phyloP scores from a whole-genome alignment of 2,113 vertebrate genomes.

The Cricetomys ansorgei region DNA sequence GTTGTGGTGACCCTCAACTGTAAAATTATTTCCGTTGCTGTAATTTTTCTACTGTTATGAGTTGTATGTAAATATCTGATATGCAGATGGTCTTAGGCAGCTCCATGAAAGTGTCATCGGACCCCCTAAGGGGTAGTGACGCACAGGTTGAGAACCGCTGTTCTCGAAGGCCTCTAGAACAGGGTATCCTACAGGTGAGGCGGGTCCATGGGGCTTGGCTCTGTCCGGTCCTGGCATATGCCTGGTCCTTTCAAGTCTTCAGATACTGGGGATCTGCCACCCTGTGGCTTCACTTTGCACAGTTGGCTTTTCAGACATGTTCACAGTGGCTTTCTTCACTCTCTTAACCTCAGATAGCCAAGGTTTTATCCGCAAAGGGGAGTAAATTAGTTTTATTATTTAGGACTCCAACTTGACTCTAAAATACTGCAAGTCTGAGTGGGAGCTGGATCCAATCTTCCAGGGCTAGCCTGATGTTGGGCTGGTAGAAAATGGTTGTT shows the following conservation, averaged over 20 bases:
- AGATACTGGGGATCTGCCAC: neutral
- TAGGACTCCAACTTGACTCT: neutral
- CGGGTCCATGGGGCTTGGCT: neutral
- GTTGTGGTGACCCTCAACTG: no score
- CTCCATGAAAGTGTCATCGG: no score
- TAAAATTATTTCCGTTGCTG: no score
- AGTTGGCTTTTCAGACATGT: neutral
- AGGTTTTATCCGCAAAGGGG: neutral
- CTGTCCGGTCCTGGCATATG: neutral
- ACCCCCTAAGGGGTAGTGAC: no score
- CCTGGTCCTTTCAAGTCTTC: neutral
- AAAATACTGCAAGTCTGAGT: fast-evolving
- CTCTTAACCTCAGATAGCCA: no score
- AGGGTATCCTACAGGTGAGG: neutral
- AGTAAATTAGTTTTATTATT: neutral
- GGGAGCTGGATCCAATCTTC: neutral
- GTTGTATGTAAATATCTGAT: no score
- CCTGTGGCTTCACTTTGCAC: no score
- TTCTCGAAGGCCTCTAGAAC: neutral
- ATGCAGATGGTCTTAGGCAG: no score
- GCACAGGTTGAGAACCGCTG: no score
- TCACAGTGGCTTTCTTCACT: neutral
- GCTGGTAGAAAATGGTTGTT: no score
- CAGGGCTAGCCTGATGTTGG: neutral
- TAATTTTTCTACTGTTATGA: no score